phyloP scores from a whole-genome alignment of 2,113 vertebrate genomes.

The Hemiprocne comata region DNA sequence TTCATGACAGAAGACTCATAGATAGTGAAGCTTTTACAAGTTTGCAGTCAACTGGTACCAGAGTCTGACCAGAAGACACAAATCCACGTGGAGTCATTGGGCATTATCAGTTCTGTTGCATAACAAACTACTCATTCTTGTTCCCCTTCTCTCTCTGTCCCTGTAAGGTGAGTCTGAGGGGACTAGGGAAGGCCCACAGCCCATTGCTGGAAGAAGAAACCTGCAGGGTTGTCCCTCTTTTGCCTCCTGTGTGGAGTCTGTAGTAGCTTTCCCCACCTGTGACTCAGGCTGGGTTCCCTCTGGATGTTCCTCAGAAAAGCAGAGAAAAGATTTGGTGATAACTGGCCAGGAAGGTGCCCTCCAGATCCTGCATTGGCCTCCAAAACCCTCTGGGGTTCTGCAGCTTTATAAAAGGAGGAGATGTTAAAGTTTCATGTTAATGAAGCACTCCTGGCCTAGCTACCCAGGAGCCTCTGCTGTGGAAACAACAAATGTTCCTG shows the following conservation, averaged over 20 bases:
- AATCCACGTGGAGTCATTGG: neutral
- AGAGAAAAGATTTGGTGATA: neutral
- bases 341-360: neutral
- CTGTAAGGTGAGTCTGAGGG: neutral
- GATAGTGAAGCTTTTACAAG: neutral
- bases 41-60: neutral
- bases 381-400: neutral
- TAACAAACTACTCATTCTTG: accelerated
- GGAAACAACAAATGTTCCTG: neutral
- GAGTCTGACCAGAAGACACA: neutral
- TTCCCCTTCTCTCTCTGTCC: neutral
- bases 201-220: neutral
- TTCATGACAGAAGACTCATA: neutral
- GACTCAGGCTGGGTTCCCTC: neutral
- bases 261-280: neutral
- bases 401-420: neutral
- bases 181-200: neutral
- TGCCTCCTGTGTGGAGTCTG: neutral
- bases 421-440: neutral
- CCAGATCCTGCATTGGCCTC: neutral
- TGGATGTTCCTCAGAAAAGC: neutral
- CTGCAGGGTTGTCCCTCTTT: neutral
- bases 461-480: neutral
- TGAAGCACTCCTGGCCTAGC: neutral
- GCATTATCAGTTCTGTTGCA: neutral